Evolutionary conservation across 2,113 vertebrate species (phyloP).

Genomic region (Rhinopomastus cyanomelas): DNA sequence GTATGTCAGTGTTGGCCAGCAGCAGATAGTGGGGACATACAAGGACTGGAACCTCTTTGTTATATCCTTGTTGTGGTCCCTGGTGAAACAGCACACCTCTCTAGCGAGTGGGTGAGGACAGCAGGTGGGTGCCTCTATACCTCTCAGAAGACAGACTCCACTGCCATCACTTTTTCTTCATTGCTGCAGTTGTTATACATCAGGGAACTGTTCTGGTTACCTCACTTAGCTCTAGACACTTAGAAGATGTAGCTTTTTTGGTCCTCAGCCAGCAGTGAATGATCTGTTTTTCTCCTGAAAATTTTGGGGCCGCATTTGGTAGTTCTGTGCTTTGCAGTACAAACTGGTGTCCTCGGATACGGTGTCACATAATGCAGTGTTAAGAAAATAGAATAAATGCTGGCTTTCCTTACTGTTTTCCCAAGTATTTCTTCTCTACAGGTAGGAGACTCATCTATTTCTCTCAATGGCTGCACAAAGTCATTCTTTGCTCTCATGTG

Average conservation of each 20-base stretch:
- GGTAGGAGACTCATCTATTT: not conserved
- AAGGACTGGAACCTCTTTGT: not conserved
- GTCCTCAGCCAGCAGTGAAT: no score
- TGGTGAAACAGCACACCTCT: not conserved
- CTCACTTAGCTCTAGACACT: no score
- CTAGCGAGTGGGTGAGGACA: not conserved
- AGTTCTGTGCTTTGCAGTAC: not conserved
- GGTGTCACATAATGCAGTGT: not conserved
- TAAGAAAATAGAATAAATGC: not conserved
- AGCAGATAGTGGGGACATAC: not conserved
- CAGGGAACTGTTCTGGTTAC: no score
- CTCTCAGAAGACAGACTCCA: not conserved
- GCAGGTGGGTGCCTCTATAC: not conserved
- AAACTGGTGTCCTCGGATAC: not conserved
- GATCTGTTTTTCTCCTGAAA: not conserved
- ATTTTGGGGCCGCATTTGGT: not conserved
- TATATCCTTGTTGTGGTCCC: not conserved
- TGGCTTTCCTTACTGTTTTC: not conserved
- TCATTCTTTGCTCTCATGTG: not conserved
- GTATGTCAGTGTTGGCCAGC: not conserved
- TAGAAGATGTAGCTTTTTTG: no score
- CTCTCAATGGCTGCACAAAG: conserved; percentile 5
- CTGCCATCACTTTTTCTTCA: not conserved
- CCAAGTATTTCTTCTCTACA: not conserved
- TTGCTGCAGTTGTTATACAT: not conserved